Evolutionary conservation across 2,888 invertebrate species (phyloP).

Genomic region (Epistrophella euchroma): DNA sequence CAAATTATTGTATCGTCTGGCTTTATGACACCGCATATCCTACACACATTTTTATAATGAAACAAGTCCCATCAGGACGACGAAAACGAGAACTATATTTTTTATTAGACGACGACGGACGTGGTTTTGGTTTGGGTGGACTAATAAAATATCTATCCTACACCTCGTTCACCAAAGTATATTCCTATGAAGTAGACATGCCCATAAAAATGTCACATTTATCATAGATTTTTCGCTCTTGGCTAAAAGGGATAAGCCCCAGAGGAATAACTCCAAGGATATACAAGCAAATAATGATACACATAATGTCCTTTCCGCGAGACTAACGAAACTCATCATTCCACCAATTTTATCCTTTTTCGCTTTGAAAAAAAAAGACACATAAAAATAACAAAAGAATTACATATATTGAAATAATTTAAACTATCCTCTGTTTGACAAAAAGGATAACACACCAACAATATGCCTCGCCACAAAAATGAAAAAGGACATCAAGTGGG

Average conservation of each 20-base stretch:
- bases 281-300: constrained; percentile 30
- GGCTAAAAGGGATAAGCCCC: constrained; percentile 41
- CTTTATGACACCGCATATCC: constrained; percentile 44
- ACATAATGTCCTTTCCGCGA: constrained; percentile 41
- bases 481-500: constrained; percentile 44
- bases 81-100: constrained; percentile 2
- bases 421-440: constrained; percentile 40
- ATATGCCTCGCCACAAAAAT: constrained; percentile 33
- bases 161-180: background rate
- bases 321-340: constrained; percentile 19
- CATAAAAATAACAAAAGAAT: constrained; percentile 26
- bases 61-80: constrained; percentile 30
- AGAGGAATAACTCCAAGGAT: constrained; percentile 45
- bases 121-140: constrained; percentile 21
- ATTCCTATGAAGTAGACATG: constrained; percentile 77
- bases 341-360: background rate
- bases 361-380: constrained; percentile 16
- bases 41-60: constrained; percentile 58
- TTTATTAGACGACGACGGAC: background rate
- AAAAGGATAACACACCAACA: constrained; percentile 44
- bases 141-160: constrained; percentile 53
- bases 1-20: constrained; percentile 54
- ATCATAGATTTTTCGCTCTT: constrained; percentile 63
- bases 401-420: constrained; percentile 50
- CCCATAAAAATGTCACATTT: constrained; percentile 81